phyloP scores from a whole-genome alignment of 1,140 invertebrate genomes.

The Hirudo medicinalis region DNA sequence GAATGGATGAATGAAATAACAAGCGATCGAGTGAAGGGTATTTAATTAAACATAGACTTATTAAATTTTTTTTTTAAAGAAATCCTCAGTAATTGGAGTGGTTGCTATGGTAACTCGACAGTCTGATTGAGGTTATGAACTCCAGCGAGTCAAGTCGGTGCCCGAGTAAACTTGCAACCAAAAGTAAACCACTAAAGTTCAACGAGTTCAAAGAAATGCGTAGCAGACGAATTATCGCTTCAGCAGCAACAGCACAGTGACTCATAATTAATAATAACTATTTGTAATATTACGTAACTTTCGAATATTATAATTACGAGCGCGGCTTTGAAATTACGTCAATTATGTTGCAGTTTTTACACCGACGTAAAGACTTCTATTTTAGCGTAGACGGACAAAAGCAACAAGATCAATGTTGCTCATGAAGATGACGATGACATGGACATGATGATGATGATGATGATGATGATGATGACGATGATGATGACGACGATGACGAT shows the following conservation, averaged over 20 bases:
- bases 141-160: not conserved
- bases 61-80: not conserved
- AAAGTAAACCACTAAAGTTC: not conserved
- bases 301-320: not conserved
- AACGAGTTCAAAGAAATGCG: not conserved
- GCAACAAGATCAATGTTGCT: not conserved
- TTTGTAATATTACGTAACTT: not conserved
- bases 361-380: no score
- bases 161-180: not conserved
- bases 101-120: not conserved
- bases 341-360: not conserved
- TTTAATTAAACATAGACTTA: not conserved
- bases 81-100: not conserved
- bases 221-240: not conserved
- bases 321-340: not conserved
- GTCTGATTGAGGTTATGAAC: not conserved
- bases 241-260: no score
- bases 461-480: conserved; percentile 5
- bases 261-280: no score
- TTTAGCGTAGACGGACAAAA: not conserved
- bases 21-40: not conserved
- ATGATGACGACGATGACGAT: not conserved
- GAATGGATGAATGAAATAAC: not conserved
- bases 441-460: not conserved
- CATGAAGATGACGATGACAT: not conserved